These are phyloP conservation scores for Cantharis nigra DNA, from an alignment of 2,888 invertebrate species.

Conservation along the genomic window DNA sequence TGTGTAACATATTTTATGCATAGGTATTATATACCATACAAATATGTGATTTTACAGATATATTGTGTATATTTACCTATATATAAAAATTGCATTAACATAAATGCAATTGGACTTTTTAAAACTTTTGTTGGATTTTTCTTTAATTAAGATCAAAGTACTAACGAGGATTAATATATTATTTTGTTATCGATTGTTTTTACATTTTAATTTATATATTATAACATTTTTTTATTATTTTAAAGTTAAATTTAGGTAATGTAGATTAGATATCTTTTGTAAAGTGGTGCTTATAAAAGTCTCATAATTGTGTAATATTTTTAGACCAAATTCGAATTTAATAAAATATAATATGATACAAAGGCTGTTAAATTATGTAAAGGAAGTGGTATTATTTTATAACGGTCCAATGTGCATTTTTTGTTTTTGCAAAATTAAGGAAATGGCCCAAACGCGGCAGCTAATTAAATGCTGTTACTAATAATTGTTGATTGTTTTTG, in stretches of 20 bases:
- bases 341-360: background rate
- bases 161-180: background rate
- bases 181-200: background rate
- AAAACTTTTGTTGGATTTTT: background rate
- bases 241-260: background rate
- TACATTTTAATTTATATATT: background rate
- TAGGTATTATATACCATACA: background rate
- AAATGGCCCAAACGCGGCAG: conserved; percentile 42
- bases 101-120: background rate
- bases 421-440: conserved; percentile 34
- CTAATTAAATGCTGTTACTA: conserved; percentile 49
- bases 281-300: conserved; percentile 2
- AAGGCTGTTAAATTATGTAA: background rate
- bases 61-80: background rate
- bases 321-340: background rate
- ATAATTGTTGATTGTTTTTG: conserved; percentile 58
- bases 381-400: background rate
- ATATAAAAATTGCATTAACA: background rate
- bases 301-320: background rate
- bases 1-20: background rate
- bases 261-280: conserved; percentile 1
- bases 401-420: conserved; percentile 16
- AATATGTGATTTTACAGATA: background rate
- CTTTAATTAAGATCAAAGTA: background rate
- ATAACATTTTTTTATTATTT: background rate